Conservation (phyloP, 2,113 vertebrate species). For the Boleophthalmus pectinirostris region DNA sequence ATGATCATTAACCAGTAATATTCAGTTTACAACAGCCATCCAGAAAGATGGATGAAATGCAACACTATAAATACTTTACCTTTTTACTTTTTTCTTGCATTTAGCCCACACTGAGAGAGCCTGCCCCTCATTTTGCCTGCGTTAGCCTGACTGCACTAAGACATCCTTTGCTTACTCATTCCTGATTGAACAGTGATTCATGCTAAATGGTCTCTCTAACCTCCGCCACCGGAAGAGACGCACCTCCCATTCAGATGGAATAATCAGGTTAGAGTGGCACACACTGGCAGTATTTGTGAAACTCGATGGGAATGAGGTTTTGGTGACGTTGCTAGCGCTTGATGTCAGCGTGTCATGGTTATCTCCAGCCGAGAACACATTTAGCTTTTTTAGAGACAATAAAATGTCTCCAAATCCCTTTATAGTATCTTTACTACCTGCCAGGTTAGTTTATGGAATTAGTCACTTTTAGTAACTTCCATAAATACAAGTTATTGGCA, state of each 20-base stretch:
- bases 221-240: conserved; percentile 20
- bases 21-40: too few relatives aligned
- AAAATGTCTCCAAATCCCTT: conserved; percentile 15
- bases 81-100: not conserved
- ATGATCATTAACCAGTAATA: too few relatives aligned
- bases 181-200: conserved; percentile 36
- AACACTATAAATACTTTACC: too few relatives aligned
- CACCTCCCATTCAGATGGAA: conserved; percentile 16
- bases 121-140: not conserved
- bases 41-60: too few relatives aligned
- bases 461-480: not conserved
- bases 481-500: not conserved
- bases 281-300: conserved; percentile 15
- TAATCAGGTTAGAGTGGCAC: conserved; percentile 33
- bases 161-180: conserved; percentile 33
- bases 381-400: conserved; percentile 13
- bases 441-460: conserved; percentile 5
- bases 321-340: conserved; percentile 10
- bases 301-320: not conserved
- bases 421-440: conserved; percentile 4
- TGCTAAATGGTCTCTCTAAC: conserved; percentile 4
- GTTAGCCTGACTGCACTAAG: not conserved
- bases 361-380: conserved; percentile 21
- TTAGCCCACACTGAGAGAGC: not conserved
- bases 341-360: not conserved